A percentile compares a stretch with the other conserved stretches of the same genome.
Conservation (phyloP, 2,113 vertebrate species). For the Rhadina sibilatrix region DNA sequence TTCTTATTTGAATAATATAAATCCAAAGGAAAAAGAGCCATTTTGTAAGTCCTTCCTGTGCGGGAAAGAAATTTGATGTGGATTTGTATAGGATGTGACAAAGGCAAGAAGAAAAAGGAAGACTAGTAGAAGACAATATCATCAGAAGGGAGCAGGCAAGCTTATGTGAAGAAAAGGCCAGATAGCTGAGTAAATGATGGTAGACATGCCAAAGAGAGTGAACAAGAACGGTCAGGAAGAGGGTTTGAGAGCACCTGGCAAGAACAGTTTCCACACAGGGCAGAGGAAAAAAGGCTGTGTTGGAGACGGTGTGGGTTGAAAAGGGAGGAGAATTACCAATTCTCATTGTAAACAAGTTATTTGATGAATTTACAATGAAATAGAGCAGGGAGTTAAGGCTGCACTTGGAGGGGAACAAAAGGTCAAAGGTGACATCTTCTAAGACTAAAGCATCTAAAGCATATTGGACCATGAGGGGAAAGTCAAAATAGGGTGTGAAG, state of each 20-base stretch:
- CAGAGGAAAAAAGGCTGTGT: not conserved
- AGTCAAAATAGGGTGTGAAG: not conserved
- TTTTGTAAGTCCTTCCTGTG: not conserved
- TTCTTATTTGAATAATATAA: not conserved
- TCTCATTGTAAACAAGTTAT: not conserved
- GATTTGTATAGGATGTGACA: not conserved
- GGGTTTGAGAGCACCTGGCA: not conserved
- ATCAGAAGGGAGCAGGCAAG: not conserved
- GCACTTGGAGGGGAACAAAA: not conserved
- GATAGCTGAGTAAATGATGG: rapidly evolving
- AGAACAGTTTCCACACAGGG: not conserved
- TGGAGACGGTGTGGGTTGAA: not conserved
- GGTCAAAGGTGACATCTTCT: not conserved
- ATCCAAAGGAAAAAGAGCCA: not conserved
- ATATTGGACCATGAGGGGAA: not conserved
- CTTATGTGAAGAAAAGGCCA: not conserved
- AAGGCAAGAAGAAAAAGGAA: not conserved
- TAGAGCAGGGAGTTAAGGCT: not conserved
- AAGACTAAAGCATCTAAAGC: not conserved
- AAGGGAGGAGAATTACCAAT: not conserved
- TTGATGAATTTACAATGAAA: conserved; percentile 27
- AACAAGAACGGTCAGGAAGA: not conserved
- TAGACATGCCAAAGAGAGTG: rapidly evolving
- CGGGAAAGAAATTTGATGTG: not conserved
- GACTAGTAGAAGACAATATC: not conserved